Evolutionary conservation across 1,140 invertebrate species (phyloP).

Genomic region (Himalopsyche phryganea): DNA sequence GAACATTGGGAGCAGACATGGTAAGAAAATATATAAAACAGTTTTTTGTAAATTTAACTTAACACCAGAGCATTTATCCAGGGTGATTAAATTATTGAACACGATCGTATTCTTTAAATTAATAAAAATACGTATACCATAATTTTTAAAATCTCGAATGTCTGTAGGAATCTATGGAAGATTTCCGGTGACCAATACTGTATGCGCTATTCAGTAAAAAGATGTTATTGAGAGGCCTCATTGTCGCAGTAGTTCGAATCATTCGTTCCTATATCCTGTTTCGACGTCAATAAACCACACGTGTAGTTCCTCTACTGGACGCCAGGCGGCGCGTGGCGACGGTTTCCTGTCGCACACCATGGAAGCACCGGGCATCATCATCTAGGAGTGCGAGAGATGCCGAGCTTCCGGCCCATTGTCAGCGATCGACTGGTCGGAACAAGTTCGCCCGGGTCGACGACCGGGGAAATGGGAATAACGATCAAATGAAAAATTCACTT

Average conservation of each 20-base stretch:
- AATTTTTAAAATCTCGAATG: too few relatives aligned
- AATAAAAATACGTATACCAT: too few relatives aligned
- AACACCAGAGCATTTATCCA: too few relatives aligned
- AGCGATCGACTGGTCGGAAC: constrained; percentile 18
- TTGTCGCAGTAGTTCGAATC: background rate
- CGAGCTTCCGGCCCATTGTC: constrained; percentile 29
- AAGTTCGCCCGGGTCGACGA: constrained; percentile 19
- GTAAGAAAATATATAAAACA: too few relatives aligned
- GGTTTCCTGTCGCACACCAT: constrained; percentile 18
- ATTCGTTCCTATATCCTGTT: constrained; percentile 18
- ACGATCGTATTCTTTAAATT: too few relatives aligned
- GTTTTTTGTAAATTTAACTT: too few relatives aligned
- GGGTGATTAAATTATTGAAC: too few relatives aligned
- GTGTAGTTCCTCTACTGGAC: constrained; percentile 25
- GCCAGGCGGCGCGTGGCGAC: constrained; percentile 10
- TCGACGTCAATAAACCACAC: constrained; percentile 13
- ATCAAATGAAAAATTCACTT: constrained; percentile 14
- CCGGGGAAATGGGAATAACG: constrained; percentile 18
- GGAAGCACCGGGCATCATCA: background rate
- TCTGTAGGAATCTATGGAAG: too few relatives aligned
- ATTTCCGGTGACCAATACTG: too few relatives aligned
- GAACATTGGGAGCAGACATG: too few relatives aligned
- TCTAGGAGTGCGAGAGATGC: constrained; percentile 8
- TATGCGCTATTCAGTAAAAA: too few relatives aligned
- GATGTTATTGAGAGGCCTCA: too few relatives aligned